A percentile compares a stretch with the other conserved stretches of the same genome.
These are phyloP conservation scores for Hippoglossus stenolepis DNA, from an alignment of 2,113 vertebrate genomes.

Conservation along the genomic window DNA sequence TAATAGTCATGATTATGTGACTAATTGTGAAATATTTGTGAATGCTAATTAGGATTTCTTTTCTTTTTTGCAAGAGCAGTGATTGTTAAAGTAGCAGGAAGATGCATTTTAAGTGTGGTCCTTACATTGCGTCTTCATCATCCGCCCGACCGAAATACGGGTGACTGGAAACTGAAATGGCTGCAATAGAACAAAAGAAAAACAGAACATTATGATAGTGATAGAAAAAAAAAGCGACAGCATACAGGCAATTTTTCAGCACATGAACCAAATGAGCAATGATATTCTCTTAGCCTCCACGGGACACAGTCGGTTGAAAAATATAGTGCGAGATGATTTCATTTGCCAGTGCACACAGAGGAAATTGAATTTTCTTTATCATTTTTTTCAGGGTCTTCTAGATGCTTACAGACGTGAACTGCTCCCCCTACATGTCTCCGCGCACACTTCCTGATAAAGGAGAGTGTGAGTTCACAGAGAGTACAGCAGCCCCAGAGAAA, in stretches of 20 bases:
- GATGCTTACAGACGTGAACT: slow-evolving; percentile 57
- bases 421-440: slow-evolving; percentile 26
- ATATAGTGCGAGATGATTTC: slow-evolving; percentile 65
- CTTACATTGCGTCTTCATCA: slow-evolving; percentile 94
- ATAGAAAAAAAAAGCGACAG: slow-evolving; percentile 34
- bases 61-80: slow-evolving; percentile 1
- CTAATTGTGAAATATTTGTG: slow-evolving; percentile 18
- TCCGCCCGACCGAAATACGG: slow-evolving; percentile 91
- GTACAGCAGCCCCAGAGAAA: slow-evolving; percentile 11
- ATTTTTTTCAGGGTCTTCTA: slow-evolving; percentile 51
- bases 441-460: slow-evolving; percentile 32
- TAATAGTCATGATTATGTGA: neutral
- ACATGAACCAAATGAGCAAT: slow-evolving; percentile 57
- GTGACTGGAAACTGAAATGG: slow-evolving; percentile 92
- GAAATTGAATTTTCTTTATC: slow-evolving; percentile 73
- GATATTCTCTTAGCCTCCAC: slow-evolving; percentile 55
- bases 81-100: neutral
- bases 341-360: slow-evolving; percentile 69
- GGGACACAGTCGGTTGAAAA: slow-evolving; percentile 66
- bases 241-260: slow-evolving; percentile 43
- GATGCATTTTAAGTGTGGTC: slow-evolving; percentile 9
- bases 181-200: slow-evolving; percentile 78
- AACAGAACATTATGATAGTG: slow-evolving; percentile 37
- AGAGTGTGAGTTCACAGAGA: slow-evolving; percentile 28
- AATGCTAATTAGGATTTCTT: neutral